Conservation (phyloP, 64 coral and sea anemone species). For the Stichodactyla helianthus region DNA sequence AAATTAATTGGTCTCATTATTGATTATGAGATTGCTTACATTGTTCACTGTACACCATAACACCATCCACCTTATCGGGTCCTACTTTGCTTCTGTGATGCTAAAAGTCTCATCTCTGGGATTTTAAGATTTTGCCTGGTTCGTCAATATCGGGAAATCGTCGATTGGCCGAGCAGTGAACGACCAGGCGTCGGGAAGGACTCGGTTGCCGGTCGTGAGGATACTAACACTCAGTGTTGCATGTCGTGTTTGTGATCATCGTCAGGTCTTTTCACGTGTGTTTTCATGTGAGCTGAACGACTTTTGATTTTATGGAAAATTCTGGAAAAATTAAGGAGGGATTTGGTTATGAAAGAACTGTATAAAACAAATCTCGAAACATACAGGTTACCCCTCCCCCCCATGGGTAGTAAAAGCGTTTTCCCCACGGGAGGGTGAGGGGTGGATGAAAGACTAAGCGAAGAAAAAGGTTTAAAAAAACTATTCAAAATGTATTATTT, state of each 20-base stretch:
- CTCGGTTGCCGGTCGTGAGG: neutral
- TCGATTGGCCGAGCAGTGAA: neutral
- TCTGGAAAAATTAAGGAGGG: conserved; percentile 31
- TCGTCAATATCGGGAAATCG: neutral
- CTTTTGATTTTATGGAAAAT: conserved; percentile 98
- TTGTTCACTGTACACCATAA: neutral
- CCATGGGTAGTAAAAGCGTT: too few relatives aligned
- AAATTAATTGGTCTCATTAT: neutral
- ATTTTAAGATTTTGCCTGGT: neutral
- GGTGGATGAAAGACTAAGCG: too few relatives aligned
- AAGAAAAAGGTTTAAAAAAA: too few relatives aligned
- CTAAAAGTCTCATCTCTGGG: neutral
- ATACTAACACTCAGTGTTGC: neutral
- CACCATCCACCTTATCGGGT: neutral
- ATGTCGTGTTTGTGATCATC: conserved; percentile 51
- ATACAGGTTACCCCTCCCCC: too few relatives aligned
- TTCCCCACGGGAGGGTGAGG: too few relatives aligned
- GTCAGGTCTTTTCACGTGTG: conserved; percentile 91
- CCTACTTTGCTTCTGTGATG: neutral
- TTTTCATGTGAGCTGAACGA: conserved; percentile 98
- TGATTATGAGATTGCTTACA: neutral
- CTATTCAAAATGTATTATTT: too few relatives aligned
- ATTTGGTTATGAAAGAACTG: neutral
- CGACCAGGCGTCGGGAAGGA: neutral
- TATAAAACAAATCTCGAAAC: too few relatives aligned